phyloP scores from a whole-genome alignment of 2,113 vertebrate genomes.

The Aramus guarauna region DNA sequence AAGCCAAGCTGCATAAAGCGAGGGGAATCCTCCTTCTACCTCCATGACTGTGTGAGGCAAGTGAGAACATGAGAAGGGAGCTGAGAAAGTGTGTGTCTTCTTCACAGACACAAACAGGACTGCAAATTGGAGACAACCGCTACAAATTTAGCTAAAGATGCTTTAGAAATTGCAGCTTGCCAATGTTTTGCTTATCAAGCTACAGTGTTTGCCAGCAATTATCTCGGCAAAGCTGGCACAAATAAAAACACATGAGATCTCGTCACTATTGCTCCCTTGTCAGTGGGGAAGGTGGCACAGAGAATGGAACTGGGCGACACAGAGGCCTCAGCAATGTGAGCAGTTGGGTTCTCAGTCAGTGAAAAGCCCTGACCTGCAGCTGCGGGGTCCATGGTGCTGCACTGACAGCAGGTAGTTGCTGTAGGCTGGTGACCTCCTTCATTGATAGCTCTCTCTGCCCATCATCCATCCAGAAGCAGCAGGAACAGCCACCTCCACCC shows the following conservation, averaged over 20 bases:
- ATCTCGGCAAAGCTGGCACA: not conserved
- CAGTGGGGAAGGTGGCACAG: fast-evolving
- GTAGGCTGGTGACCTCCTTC: not conserved
- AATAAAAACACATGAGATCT: not conserved
- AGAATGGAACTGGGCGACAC: not conserved
- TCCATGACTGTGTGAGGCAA: conserved; percentile 52
- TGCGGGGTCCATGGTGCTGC: not conserved
- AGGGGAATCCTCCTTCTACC: conserved; percentile 67
- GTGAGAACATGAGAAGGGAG: conserved; percentile 57
- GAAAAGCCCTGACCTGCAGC: fast-evolving
- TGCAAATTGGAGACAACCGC: conserved; percentile 64
- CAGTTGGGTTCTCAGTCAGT: not conserved
- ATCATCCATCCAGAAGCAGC: not conserved
- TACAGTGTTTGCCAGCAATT: conserved; percentile 15
- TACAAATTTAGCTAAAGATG: conserved; percentile 64
- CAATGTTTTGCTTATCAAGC: conserved; percentile 56
- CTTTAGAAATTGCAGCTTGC: conserved; percentile 57
- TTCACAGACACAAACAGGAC: conserved; percentile 59
- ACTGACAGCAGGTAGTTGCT: not conserved
- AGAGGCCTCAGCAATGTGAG: not conserved
- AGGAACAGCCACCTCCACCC: not conserved
- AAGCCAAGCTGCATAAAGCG: conserved; percentile 71
- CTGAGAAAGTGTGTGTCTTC: conserved; percentile 47
- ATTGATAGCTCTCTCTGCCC: not conserved
- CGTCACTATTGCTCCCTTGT: not conserved